Base-by-base conservation (phyloP, 1,140 invertebrate genomes). In the Callitettix versicolor region DNA sequence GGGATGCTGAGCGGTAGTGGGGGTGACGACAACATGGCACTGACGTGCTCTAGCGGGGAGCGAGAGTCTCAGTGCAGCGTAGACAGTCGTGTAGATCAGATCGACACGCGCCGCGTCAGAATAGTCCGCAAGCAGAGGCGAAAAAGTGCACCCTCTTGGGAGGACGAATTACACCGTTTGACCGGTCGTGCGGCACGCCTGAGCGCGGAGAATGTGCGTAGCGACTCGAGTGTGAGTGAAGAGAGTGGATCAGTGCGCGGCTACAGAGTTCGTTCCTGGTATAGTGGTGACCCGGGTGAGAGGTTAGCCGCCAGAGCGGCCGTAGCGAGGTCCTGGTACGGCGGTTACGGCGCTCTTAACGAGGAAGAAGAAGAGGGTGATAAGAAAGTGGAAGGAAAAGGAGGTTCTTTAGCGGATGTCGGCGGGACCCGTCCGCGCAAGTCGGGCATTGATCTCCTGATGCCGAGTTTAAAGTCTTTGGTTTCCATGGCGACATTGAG, bases 401-500 rank as follows among this genome's bases (percentile, higher is more conserved):
- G 55, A 15, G 20, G 51, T 21, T 53, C 58, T 5, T 38, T 42
- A 17, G n/a, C 40, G 4, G 53, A 54, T 38, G 30, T 52, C 7
- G 50, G 41, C 22, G 24, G 21, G 24, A 42, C 18, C 18, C 44
- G 22, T 12, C 21, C 48, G 12, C 21, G 7, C 22, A 47, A 47
- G 6, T 38, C 30, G 5, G 18, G 46, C n/a, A 57, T 57, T 42
- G 59, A 60, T 52, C 49, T 61, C 18, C 30, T 61, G 12, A 49
- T 56, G 57, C 56, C 60, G 1, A 57, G 55, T 24, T 50, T 60
- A 43, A 57, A 57, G 40, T 58, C 52, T 38, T 40, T 61, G 33
- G 60, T 61, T 21, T 59, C 60, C 11, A 57, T 61, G 57, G 57
- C 60, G 33, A 55, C 57, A 14, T 30, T 54, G 21, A 58, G 52